phyloP scores from a whole-genome alignment of 2,888 invertebrate species.

The Colostygia pectinataria region DNA sequence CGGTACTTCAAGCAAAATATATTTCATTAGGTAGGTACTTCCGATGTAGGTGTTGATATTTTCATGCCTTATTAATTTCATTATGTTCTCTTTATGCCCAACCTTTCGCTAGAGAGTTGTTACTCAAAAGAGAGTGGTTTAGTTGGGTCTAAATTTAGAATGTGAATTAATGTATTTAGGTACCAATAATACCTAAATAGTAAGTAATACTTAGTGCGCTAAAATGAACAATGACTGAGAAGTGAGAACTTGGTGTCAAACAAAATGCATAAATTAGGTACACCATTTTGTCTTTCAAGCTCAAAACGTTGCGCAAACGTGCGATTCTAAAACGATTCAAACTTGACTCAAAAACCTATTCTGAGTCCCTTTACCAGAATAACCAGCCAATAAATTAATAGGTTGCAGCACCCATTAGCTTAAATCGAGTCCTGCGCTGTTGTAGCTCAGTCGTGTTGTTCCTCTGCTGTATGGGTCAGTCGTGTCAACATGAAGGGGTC shows the following conservation, averaged over 20 bases:
- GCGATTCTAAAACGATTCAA: background rate
- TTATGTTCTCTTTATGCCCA: no score
- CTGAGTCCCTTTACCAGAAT: slow-evolving; percentile 20
- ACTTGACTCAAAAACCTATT: background rate
- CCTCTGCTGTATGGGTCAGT: slow-evolving; percentile 21
- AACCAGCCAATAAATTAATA: slow-evolving; percentile 26
- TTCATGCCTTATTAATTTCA: no score
- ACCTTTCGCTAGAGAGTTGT: no score
- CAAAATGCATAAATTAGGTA: background rate
- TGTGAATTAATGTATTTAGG: no score
- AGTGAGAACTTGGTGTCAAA: background rate
- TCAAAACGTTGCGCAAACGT: background rate
- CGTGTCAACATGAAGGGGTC: slow-evolving; percentile 46
- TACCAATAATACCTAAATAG: no score
- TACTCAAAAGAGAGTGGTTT: no score
- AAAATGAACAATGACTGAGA: no score
- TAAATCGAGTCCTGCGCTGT: slow-evolving; percentile 37
- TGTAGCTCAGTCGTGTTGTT: slow-evolving; percentile 29
- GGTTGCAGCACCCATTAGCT: slow-evolving; percentile 41
- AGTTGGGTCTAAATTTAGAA: no score
- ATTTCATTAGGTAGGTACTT: no score
- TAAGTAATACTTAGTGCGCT: no score
- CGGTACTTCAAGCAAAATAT: no score
- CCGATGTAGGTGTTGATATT: no score
- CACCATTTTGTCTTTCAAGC: background rate